A percentile compares a stretch with the other conserved stretches of the same genome.
Evolutionary conservation across 1,140 invertebrate species (phyloP).

Genomic region (Cyrtorhinus lividipennis): DNA sequence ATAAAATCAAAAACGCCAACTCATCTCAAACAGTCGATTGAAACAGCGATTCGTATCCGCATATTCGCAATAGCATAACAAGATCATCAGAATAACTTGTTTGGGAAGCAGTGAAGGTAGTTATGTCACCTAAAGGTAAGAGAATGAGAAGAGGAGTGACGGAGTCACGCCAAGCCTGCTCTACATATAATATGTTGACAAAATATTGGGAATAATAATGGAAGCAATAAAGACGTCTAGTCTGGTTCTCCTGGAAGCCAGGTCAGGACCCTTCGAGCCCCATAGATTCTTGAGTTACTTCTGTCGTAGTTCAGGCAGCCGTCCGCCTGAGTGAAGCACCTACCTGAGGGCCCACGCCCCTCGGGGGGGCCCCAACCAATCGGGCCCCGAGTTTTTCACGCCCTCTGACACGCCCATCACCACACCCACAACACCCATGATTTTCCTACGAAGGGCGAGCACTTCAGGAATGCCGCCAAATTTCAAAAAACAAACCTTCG

Average conservation of each 20-base stretch:
- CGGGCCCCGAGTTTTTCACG: not conserved
- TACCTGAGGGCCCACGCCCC: conserved; percentile 1
- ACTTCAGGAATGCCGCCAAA: not conserved
- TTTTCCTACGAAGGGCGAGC: not conserved
- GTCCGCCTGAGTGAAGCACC: not conserved
- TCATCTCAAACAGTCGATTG: too few relatives aligned
- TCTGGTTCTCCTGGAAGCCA: not conserved
- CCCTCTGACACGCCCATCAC: not conserved
- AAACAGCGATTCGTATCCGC: too few relatives aligned
- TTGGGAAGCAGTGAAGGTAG: too few relatives aligned
- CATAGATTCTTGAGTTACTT: not conserved
- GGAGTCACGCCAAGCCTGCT: too few relatives aligned
- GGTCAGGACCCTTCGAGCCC: not conserved
- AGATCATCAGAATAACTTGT: too few relatives aligned
- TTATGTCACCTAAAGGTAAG: too few relatives aligned
- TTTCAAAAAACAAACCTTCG: not conserved
- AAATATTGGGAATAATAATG: too few relatives aligned
- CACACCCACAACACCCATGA: conserved; percentile 5
- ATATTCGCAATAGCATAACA: too few relatives aligned
- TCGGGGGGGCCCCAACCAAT: conserved; percentile 5
- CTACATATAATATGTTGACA: too few relatives aligned
- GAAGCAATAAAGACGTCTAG: not conserved
- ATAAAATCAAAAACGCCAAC: too few relatives aligned
- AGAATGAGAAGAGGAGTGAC: too few relatives aligned
- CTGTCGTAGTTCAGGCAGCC: not conserved